Evolutionary conservation across 2,888 invertebrate genomes (phyloP), one percentile per base, ranked within the genome.

Genomic region (Xestoiulus laeticollis): DNA sequence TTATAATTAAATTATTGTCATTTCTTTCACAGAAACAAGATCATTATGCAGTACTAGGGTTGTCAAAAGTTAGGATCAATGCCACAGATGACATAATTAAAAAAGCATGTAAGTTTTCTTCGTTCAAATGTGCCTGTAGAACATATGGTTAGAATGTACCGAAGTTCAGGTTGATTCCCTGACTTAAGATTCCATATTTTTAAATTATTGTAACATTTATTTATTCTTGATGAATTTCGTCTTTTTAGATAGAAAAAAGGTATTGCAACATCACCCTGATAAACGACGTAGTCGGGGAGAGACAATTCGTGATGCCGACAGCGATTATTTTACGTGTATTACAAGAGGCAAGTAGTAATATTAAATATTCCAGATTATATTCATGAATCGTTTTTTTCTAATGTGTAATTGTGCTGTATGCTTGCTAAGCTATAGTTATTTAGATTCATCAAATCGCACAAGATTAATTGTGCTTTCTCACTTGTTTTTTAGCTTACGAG

Each of bases 281-380:
- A 99, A 99, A 92, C 95, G 99, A 90, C 96, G 97, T 94, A 96
- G 96, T 5, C 94, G 95, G 91, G 98, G 98, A 3, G 96, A 98
- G 92, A 96, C 96, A 90, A 94, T 97, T 53, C 94, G 95, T 89
- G 98, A 98, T 90, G 97, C 98, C 91, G 93, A 93, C 88, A 92
- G 92, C 89, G 99, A 99, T 93, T 99, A 99, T 92, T 99, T 99
- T 92, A 98, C 98, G 0, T 99, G 99, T 92, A 99, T 99, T 90
- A 99, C 99, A 0, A 97, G 97, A 94, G 93, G 93, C 92, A 89
- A 85, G 87, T 87, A 85, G 87, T 87, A 22, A 33, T 33, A 33
- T 33, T 84, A 82, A 84, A 84, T 33, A 43, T 33, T 84, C 10
- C 22, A 43, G 84, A n/a, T n/a, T n/a, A n/a, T n/a, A n/a, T n/a